Evolutionary conservation across 2,888 invertebrate genomes (phyloP).

Genomic region (Hypomecis atomaria): DNA sequence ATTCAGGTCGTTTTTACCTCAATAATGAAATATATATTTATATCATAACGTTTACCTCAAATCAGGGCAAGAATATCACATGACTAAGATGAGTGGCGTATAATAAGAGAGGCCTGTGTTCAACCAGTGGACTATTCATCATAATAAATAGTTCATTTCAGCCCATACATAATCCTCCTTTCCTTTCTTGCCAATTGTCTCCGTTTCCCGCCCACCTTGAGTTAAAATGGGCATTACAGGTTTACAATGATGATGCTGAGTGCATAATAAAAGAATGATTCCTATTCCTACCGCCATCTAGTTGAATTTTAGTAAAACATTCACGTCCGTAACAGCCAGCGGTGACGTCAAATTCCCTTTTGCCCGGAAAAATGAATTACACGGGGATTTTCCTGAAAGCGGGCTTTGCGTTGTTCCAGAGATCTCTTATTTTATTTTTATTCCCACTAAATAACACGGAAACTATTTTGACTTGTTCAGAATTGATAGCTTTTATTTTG

Average conservation of each 20-base stretch:
- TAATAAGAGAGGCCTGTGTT: no score
- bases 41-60: no score
- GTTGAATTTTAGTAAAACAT: neutral
- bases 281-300: neutral
- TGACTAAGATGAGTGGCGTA: no score
- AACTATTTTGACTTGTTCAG: constrained; percentile 2
- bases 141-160: no score
- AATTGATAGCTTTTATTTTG: neutral
- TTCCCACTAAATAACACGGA: neutral
- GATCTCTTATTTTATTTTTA: constrained; percentile 12
- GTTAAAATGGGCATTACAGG: no score
- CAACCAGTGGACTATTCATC: no score
- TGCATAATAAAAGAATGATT: neutral
- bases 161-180: no score
- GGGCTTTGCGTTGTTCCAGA: constrained; percentile 6
- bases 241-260: neutral
- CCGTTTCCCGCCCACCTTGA: no score
- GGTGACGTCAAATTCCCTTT: constrained; percentile 1
- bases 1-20: no score
- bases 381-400: constrained; percentile 14
- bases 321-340: constrained; percentile 2
- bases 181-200: no score
- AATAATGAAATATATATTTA: no score
- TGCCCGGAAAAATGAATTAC: constrained; percentile 17
- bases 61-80: no score